Evolutionary conservation across 2,113 vertebrate species (phyloP), one percentile per base, ranked within the genome.

Genomic region (Macheiramphus alcinus): DNA sequence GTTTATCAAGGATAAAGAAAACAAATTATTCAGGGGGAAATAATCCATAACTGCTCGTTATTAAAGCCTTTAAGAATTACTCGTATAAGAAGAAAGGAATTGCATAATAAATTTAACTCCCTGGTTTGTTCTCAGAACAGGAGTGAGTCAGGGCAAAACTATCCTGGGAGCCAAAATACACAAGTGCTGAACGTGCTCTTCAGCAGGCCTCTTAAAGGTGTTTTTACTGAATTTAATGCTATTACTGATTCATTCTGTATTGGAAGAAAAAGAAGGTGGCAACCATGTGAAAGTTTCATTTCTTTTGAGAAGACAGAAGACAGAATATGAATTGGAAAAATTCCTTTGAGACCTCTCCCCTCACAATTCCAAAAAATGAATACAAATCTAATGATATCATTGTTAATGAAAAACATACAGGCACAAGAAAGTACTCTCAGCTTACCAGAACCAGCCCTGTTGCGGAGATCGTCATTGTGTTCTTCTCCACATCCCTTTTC

Each of bases 1-100:
- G 73, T 90, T 96, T 96, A 78, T 95, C 79, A 95, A 91, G 76
- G 72, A 86, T 83, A 96, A 96, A 91, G 90, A 88, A 94, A 96
- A 75, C 38, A 94, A 66, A n/a, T 45, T 89, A 86, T 92, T 94
- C 52, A 73, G 38, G 56, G 40, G 27, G 63, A 95, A 95, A 96
- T 84, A 61, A 78, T 88, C 92, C 67, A 84, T 88, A 83, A 88
- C 55, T 86, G 27, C 53, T 80, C 75, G 63, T 84, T 94, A 91
- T 70, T 94, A 61, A 94, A 91, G 20, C 16, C 63, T 93, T 91
- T 91, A 88, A 84, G 63, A 93, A 86, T 93, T 93, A 67, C 59
- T 95, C 9, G 36, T 52, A 86, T 71, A 78, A 92, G 71, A 85
- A 90, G 58, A 96, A 95, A 81, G 52, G 61, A 91, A 84, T 91